A percentile compares a stretch with the other conserved stretches of the same genome.
Evolutionary conservation across 2,113 vertebrate genomes (phyloP).

Genomic region (Rhagologus leucostigma): DNA sequence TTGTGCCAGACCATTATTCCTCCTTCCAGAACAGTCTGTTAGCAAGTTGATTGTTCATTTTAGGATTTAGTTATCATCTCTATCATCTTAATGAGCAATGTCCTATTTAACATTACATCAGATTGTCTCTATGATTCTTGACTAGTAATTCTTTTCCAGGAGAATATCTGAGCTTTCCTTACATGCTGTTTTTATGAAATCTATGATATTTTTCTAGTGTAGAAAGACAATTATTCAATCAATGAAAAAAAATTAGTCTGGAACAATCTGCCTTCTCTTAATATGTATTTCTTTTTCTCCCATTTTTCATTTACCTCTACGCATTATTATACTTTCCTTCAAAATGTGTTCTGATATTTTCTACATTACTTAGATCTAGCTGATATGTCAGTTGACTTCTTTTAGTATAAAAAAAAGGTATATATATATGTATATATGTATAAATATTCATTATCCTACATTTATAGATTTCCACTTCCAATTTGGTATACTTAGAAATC

Average conservation of each 20-base stretch:
- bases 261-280: neutral
- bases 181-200: neutral
- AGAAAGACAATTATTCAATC: neutral
- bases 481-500: neutral
- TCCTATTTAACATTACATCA: neutral
- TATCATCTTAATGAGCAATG: neutral
- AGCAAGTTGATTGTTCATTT: neutral
- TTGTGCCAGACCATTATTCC: neutral
- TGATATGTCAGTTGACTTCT: neutral
- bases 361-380: neutral
- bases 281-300: neutral
- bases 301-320: neutral
- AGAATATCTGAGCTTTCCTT: neutral
- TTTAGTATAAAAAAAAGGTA: neutral
- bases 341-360: neutral
- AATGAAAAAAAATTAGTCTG: neutral
- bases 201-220: neutral
- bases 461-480: neutral
- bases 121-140: neutral
- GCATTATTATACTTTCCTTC: neutral
- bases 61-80: neutral
- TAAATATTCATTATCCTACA: neutral
- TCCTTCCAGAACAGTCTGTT: neutral
- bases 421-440: neutral
- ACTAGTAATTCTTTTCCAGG: neutral